A percentile compares a stretch with the other conserved stretches of the same genome.
phyloP scores from a whole-genome alignment of 2,113 vertebrate genomes.

The Malurus melanocephalus region DNA sequence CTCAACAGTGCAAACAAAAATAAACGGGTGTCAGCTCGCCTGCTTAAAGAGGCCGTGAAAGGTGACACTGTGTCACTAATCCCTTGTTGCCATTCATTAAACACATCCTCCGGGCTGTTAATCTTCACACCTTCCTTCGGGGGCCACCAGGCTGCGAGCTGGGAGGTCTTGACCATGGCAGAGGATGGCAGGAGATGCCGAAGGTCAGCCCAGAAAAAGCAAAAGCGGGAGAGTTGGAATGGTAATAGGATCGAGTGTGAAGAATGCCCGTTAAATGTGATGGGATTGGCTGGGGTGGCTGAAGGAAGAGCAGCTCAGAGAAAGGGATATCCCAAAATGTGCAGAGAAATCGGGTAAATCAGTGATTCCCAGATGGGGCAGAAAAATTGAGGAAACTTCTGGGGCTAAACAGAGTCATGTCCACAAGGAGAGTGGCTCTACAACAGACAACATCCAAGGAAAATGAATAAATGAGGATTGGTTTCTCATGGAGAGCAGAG shows the following conservation, averaged over 20 bases:
- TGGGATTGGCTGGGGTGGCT: neutral
- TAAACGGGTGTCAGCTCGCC: conserved; percentile 68
- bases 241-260: conserved; percentile 62
- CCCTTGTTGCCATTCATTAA: conserved; percentile 76
- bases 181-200: conserved; percentile 63
- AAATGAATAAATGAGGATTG: neutral
- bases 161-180: conserved; percentile 74
- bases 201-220: conserved; percentile 58
- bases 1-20: conserved; percentile 76
- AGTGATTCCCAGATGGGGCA: neutral
- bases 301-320: neutral
- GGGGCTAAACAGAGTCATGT: rapidly evolving
- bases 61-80: conserved; percentile 70
- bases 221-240: conserved; percentile 30
- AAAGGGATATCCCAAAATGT: neutral
- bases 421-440: neutral
- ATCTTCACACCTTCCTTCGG: conserved; percentile 75
- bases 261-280: conserved; percentile 43
- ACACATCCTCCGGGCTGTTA: conserved; percentile 69
- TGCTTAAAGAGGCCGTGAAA: conserved; percentile 66
- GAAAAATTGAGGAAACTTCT: neutral
- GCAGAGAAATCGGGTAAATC: neutral
- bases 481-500: neutral
- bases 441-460: neutral
- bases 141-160: conserved; percentile 61